Conservation (phyloP, 2,888 invertebrate species). For the Tromatobia lineatoria region DNA sequence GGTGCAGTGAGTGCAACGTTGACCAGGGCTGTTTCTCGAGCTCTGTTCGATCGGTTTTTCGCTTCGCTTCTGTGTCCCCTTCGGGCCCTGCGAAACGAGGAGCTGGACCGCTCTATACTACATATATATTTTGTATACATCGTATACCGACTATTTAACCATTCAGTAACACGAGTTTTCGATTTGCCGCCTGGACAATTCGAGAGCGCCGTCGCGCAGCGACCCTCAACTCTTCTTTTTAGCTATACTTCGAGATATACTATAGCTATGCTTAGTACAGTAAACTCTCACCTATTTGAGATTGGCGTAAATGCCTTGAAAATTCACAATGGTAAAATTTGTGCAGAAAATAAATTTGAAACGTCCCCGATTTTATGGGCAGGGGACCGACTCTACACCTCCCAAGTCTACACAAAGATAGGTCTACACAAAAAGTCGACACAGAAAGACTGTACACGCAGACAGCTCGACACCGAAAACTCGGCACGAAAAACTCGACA, state of each 20-base stretch:
- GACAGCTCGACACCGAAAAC: too few species aligned
- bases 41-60: neutral
- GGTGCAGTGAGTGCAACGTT: slow-evolving; percentile 25
- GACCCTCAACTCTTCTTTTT: slow-evolving; percentile 33
- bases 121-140: neutral
- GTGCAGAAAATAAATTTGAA: too few species aligned
- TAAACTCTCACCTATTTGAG: neutral
- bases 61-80: neutral
- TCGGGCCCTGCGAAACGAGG: neutral
- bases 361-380: too few species aligned
- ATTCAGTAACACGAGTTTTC: slow-evolving; percentile 47
- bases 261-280: neutral
- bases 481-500: too few species aligned
- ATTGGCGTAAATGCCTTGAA: too few species aligned
- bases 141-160: neutral
- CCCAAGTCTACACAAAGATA: too few species aligned
- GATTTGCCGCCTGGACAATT: slow-evolving; percentile 61
- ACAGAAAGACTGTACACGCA: too few species aligned
- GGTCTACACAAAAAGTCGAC: too few species aligned
- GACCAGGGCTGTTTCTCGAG: slow-evolving; percentile 23
- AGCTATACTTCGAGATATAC: neutral
- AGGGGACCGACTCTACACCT: too few species aligned
- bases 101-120: neutral
- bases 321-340: too few species aligned
- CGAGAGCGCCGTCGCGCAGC: slow-evolving; percentile 27